Conservation (phyloP, 2,113 vertebrate genomes). For the Centropristis striata region DNA sequence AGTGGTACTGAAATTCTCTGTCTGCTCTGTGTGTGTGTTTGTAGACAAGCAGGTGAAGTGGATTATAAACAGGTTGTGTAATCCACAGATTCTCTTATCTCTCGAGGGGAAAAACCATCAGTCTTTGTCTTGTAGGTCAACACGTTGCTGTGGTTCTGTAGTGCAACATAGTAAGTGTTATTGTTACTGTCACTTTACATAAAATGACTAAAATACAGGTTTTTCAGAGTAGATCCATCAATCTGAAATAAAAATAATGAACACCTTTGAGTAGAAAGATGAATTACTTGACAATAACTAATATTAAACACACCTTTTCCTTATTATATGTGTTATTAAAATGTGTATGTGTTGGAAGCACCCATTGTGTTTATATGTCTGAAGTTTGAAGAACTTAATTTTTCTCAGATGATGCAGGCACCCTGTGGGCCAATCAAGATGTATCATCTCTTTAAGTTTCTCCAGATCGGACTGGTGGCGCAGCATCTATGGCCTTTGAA, state of each 20-base stretch:
- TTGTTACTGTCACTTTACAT: background rate
- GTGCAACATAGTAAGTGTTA: background rate
- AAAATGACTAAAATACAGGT: background rate
- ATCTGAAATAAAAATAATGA: background rate
- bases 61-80: constrained; percentile 55
- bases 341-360: background rate
- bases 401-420: constrained; percentile 5
- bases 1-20: background rate
- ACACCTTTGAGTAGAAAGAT: background rate
- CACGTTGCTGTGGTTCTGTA: background rate
- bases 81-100: constrained; percentile 49
- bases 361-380: background rate
- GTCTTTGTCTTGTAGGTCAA: constrained; percentile 24
- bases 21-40: constrained; percentile 8
- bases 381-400: background rate
- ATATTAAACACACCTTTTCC: background rate
- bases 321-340: background rate
- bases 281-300: background rate
- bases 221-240: too few relatives aligned
- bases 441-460: constrained; percentile 18
- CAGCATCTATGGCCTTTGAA: constrained; percentile 47
- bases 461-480: constrained; percentile 34
- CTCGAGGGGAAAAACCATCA: constrained; percentile 11
- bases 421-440: constrained; percentile 52
- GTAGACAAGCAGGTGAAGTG: constrained; percentile 32